Base-by-base conservation (phyloP, 1,140 invertebrate genomes). In the Zaprionus tsacasi region DNA sequence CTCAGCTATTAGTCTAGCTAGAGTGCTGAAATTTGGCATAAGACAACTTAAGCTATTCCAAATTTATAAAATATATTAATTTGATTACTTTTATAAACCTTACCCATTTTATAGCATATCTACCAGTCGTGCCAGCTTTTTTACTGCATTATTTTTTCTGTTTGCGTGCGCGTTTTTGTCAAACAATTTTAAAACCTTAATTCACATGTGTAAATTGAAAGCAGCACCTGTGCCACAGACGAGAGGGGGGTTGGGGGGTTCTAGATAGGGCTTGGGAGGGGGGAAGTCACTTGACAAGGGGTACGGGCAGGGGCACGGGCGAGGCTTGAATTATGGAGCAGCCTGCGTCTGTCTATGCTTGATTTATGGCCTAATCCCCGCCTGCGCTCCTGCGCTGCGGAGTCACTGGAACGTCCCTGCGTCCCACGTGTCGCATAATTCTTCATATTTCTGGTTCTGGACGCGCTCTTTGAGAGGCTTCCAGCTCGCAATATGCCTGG, bases 151-250 rank as follows among this genome's bases (percentile, higher is more conserved):
- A n/a, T 40, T 63, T 30, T 60, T 63, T 70, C 43, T 59, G 52
- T 52, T 56, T 66, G 72, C 68, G 60, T 76, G 63, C 57, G 73
- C 67, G 45, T 68, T 70, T 81, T 83, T 88, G 85, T 76, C 75
- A 75, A 79, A 75, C 85, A 61, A 79, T 89, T 89, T 89, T 81
- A 85, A 89, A 85, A 90, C 81, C 85, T 90, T 90, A 81, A 89
- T 90, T 90, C 85, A 90, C 85, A 89, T 89, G 85, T 89, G 85
- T 89, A 89, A 89, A 89, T 89, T 89, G 85, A 89, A 89, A 73
- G 76, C 69, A 54, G 85, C 85, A 89, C 85, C 85, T 89, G 85
- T 90, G 86, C 50, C 36, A 21, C 21, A 17, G 52, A 27, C 3
- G 12, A 17, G 48, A 21, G 52, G 33, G 63, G 71, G 60, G 50